Conservation (phyloP, 2,888 invertebrate genomes). For the Acholoe squamosa region DNA sequence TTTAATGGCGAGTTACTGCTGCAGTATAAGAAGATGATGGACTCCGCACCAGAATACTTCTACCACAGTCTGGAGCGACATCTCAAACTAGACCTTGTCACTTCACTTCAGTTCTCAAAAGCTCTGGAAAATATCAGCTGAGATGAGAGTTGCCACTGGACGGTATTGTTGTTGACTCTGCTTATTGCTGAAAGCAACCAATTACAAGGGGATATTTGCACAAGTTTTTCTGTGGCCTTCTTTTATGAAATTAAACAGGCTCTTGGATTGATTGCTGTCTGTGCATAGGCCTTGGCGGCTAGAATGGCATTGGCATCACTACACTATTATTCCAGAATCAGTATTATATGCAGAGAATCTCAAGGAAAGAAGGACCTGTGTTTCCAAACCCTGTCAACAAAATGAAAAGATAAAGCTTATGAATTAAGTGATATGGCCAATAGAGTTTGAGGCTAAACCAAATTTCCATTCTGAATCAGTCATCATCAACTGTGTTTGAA, state of each 20-base stretch:
- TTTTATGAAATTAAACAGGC: too few relatives aligned
- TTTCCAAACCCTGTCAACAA: neutral
- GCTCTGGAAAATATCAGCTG: slow-evolving; percentile 66
- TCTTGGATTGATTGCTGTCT: too few relatives aligned
- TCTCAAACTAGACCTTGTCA: slow-evolving; percentile 68
- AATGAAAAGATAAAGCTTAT: neutral
- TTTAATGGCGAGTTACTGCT: slow-evolving; percentile 76
- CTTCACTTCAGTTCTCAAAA: slow-evolving; percentile 68
- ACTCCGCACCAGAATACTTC: slow-evolving; percentile 78
- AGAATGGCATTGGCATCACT: too few relatives aligned
- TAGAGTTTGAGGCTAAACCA: too few relatives aligned
- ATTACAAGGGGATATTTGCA: neutral
- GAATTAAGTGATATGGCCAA: too few relatives aligned
- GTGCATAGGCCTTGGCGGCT: too few relatives aligned
- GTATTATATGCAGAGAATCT: neutral
- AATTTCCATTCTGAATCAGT: too few relatives aligned
- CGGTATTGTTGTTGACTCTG: neutral
- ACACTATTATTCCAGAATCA: too few relatives aligned
- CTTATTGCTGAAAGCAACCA: neutral
- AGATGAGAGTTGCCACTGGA: neutral
- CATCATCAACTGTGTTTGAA: too few relatives aligned
- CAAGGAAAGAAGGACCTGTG: neutral
- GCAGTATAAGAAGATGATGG: slow-evolving; percentile 75
- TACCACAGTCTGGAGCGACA: slow-evolving; percentile 73
- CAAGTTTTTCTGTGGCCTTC: neutral